Percentiles rank a stretch among this genome's conserved stretches.
These are phyloP conservation scores for Poeciliopsis paucimaculata DNA, from an alignment of 2,797 vertebrate genomes.

Conservation along the genomic window DNA sequence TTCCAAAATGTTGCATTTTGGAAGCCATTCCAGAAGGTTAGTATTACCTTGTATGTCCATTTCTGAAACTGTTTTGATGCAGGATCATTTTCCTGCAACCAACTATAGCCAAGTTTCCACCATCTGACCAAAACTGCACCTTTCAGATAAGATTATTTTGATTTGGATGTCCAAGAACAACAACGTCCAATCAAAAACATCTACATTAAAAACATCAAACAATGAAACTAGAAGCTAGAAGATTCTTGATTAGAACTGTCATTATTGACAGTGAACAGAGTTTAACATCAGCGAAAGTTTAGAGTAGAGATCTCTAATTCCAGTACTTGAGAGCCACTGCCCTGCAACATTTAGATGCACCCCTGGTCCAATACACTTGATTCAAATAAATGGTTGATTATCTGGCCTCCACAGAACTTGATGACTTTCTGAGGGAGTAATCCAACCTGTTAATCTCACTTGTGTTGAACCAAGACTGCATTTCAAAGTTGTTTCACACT, in stretches of 20 bases:
- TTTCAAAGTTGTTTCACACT: neutral
- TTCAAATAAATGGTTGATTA: neutral
- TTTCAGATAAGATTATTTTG: neutral
- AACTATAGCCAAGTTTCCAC: neutral
- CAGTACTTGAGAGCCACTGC: no score
- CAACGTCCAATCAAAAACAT: no score
- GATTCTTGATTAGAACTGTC: neutral
- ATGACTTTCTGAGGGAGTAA: neutral
- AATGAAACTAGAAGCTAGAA: neutral
- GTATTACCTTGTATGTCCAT: neutral
- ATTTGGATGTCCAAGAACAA: neutral
- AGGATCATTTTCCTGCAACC: neutral
- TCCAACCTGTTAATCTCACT: neutral
- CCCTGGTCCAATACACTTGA: neutral
- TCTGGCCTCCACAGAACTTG: neutral
- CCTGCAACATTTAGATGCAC: no score
- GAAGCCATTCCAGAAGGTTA: neutral
- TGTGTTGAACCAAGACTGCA: neutral
- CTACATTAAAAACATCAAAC: neutral
- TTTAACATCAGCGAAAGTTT: neutral
- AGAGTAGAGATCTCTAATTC: neutral
- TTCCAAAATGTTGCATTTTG: no score
- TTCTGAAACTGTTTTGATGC: neutral
- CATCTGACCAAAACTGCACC: neutral
- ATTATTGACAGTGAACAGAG: neutral